These are phyloP conservation scores for Oncorhynchus kisutch DNA, from an alignment of 2,113 vertebrate species.

Conservation along the genomic window DNA sequence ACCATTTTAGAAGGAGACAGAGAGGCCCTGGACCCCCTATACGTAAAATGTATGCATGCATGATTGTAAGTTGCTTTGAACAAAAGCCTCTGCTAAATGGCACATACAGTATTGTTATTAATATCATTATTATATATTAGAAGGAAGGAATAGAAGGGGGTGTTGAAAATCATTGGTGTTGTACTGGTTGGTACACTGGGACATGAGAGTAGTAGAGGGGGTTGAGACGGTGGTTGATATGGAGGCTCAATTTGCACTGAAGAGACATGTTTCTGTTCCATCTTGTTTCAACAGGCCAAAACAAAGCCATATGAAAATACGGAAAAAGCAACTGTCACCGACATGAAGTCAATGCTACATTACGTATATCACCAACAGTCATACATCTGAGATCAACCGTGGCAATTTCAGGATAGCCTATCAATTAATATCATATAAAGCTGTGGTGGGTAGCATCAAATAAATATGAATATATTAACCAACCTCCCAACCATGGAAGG, in stretches of 20 bases:
- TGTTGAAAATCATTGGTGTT: not conserved
- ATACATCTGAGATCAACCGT: not conserved
- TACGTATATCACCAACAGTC: not conserved
- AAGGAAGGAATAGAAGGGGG: not conserved
- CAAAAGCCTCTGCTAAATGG: too few species aligned
- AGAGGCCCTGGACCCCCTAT: not conserved
- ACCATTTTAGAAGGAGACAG: not conserved
- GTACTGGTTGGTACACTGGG: not conserved
- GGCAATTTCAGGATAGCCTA: not conserved
- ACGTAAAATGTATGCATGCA: too few species aligned
- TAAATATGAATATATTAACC: not conserved
- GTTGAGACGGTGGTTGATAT: too few species aligned
- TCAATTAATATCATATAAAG: not conserved
- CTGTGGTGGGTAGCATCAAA: not conserved
- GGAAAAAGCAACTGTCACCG: not conserved
- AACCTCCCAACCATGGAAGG: conserved; percentile 11
- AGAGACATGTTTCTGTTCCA: not conserved
- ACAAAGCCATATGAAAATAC: not conserved
- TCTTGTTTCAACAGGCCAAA: not conserved
- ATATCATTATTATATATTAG: not conserved
- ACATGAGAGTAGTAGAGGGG: not conserved
- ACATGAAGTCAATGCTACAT: too few species aligned
- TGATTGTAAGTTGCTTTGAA: too few species aligned
- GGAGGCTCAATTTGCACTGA: not conserved
- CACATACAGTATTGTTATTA: not conserved